These are phyloP conservation scores for Dolichoris vasculosae DNA, from an alignment of 1,140 invertebrate genomes.

Conservation along the genomic window DNA sequence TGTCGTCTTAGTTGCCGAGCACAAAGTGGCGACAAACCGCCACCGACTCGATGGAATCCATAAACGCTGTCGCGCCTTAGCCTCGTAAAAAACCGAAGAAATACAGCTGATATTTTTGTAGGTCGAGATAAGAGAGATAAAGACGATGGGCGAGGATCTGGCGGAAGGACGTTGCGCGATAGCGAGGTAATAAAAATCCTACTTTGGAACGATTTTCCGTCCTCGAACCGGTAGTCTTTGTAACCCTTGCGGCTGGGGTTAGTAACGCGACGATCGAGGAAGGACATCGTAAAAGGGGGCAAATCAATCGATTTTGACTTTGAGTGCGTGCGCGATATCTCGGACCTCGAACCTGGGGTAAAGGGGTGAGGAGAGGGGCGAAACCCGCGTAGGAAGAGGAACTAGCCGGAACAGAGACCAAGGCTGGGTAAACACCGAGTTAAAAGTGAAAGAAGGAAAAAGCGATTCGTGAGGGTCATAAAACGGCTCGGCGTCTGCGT, in stretches of 20 bases:
- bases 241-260: background rate
- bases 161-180: background rate
- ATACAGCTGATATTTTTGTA: constrained; percentile 50
- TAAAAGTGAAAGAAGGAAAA: constrained; percentile 48
- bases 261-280: background rate
- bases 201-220: constrained; percentile 20
- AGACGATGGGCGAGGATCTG: background rate
- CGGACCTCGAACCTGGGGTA: background rate
- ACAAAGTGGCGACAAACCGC: constrained; percentile 48
- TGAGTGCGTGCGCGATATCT: background rate
- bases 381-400: background rate
- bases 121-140: constrained; percentile 49
- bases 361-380: constrained; percentile 5
- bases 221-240: background rate
- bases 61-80: constrained; percentile 15
- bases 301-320: constrained; percentile 42
- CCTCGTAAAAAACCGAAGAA: constrained; percentile 30
- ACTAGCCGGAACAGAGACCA: constrained; percentile 37
- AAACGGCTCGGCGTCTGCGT: constrained; percentile 51
- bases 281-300: constrained; percentile 33
- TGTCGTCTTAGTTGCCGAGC: background rate
- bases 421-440: constrained; percentile 50
- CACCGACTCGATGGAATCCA: constrained; percentile 36
- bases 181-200: constrained; percentile 36
- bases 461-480: constrained; percentile 55